These are phyloP conservation scores for Mythimna impura DNA, from an alignment of 2,888 invertebrate genomes.

Conservation along the genomic window DNA sequence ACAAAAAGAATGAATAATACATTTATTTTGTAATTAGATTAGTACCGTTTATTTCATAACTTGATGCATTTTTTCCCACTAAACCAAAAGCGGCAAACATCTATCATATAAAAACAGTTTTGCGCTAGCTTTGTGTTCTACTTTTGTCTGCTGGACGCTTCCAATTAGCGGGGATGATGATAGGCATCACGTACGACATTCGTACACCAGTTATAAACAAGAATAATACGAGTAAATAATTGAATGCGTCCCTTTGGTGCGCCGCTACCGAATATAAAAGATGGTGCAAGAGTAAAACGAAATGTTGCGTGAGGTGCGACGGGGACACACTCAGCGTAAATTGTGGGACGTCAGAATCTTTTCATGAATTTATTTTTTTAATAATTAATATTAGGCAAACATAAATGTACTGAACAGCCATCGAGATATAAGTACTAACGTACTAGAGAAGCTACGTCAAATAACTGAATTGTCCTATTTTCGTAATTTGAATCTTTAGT, in stretches of 20 bases:
- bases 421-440: no score
- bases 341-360: not conserved
- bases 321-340: slow-evolving; percentile 66
- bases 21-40: no score
- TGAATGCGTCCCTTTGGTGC: slow-evolving; percentile 80
- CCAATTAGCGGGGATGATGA: slow-evolving; percentile 77
- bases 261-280: slow-evolving; percentile 83
- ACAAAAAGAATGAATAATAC: no score
- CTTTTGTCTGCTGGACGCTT: slow-evolving; percentile 48
- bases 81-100: slow-evolving; percentile 33
- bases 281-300: slow-evolving; percentile 71
- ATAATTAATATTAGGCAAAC: no score
- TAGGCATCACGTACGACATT: slow-evolving; percentile 76
- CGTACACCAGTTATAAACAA: slow-evolving; percentile 70
- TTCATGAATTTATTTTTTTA: no score
- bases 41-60: no score
- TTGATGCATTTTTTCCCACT: not conserved
- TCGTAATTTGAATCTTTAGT: no score
- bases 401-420: no score
- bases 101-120: slow-evolving; percentile 9
- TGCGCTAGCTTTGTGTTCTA: slow-evolving; percentile 37
- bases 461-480: no score
- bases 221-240: slow-evolving; percentile 80
- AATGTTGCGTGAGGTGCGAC: slow-evolving; percentile 61
- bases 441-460: no score